Conservation (phyloP, 1,140 invertebrate species). For the Palaemon carinicauda region DNA sequence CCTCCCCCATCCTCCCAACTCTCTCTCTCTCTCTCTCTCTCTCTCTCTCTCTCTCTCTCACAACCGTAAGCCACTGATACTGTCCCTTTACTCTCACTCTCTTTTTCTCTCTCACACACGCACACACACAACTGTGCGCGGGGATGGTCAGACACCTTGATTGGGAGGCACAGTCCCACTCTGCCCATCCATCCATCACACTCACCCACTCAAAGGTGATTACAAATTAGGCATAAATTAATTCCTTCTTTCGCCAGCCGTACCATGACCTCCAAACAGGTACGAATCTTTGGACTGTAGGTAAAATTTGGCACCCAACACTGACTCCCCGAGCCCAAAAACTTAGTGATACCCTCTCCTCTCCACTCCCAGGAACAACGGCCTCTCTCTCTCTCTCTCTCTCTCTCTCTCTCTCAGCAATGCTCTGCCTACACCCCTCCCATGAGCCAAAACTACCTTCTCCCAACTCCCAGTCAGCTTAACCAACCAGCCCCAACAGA, state of each 20-base stretch:
- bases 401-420: not conserved
- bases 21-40: not conserved
- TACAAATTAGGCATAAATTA: too few species aligned
- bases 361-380: not conserved
- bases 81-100: not conserved
- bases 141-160: not conserved
- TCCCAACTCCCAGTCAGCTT: not conserved
- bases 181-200: too few species aligned
- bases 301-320: not conserved
- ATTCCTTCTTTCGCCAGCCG: not conserved
- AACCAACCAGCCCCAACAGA: not conserved
- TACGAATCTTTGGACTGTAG: not conserved
- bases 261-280: not conserved
- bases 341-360: not conserved
- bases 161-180: too few species aligned
- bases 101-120: not conserved
- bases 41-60: not conserved
- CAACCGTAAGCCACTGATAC: not conserved
- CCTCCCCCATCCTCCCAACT: too few species aligned
- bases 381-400: not conserved
- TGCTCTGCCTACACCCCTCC: not conserved
- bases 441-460: not conserved
- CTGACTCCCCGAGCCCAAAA: not conserved
- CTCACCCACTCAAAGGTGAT: too few species aligned
- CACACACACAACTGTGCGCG: not conserved